Evolutionary conservation across 1,140 invertebrate genomes (phyloP), one percentile per base, ranked within the genome.

Genomic region (Branchinecta lindahli): DNA sequence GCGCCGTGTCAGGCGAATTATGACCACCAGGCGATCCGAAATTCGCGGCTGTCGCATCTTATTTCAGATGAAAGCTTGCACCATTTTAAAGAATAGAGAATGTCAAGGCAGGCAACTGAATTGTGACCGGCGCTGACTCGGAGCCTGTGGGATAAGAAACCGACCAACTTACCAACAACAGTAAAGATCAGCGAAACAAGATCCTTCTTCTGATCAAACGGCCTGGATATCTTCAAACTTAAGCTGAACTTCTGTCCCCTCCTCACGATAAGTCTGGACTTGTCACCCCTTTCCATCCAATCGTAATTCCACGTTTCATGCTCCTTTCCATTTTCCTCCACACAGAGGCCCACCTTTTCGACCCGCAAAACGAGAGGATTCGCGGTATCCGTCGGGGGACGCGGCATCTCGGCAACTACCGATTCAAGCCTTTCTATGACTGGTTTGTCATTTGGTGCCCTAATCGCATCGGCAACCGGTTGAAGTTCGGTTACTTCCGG

Each of bases 101-200:
- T 3, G 33, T 33, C 33, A 33, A 33, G 2, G 33, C 33, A 33
- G 33, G 33, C 33, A 33, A 33, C 33, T 1, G 33, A 33, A 33
- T 33, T 3, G 33, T 33, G 33, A 33, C 33, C 33, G 33, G 33
- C 33, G 33, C 33, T 33, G 33, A 33, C 33, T 33, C 33, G 1
- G 33, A 33, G 33, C 33, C 33, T 33, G 5, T 33, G 33, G 33
- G 5, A 3, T 33, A 33, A 33, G 33, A 33, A 1, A 33, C 1
- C 33, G 33, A 33, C 5, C 33, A 61, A 61, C 52, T 61, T 71
- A 72, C 88, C 88, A 72, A 85, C 83, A 10, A 92, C 83, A 8
- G 86, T 87, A 75, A 94, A 92, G 21, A 94, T 87, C 71, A 94
- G 86, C n/a, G 88, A 92, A 47, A 95, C 80, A 7, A 86, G 89